Conservation (phyloP, 2,113 vertebrate species). For the Ceyx margarethae region DNA sequence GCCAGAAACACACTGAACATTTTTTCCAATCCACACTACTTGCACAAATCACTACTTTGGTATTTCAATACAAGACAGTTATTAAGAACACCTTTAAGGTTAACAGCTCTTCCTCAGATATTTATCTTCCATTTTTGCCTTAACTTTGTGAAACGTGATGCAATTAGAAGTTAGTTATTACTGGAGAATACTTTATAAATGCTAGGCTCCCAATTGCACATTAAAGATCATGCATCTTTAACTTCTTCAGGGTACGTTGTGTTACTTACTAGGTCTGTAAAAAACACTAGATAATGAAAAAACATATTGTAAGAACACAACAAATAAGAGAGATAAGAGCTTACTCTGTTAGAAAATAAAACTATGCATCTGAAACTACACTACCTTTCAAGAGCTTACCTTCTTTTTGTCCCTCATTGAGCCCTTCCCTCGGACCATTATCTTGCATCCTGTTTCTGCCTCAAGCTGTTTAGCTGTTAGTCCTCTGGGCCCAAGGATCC, state of each 20-base stretch:
- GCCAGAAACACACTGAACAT: neutral
- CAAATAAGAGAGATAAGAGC: neutral
- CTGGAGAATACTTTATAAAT: neutral
- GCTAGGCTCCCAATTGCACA: neutral
- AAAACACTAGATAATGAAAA: neutral
- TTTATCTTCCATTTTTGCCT: neutral
- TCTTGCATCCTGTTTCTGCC: constrained; percentile 99
- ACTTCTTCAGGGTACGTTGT: neutral
- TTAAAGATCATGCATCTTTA: neutral
- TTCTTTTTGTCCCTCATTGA: constrained; percentile 99
- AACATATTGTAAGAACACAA: neutral
- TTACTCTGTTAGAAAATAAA: neutral
- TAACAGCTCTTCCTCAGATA: neutral
- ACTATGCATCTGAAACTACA: neutral
- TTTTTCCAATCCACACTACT: neutral
- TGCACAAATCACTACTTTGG: neutral
- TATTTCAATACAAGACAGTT: neutral
- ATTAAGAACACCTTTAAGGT: neutral
- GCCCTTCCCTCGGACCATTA: constrained; percentile 99
- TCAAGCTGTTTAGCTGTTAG: constrained; percentile 98
- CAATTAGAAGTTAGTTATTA: neutral
- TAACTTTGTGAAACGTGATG: neutral
- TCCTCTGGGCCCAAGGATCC: constrained; percentile 97
- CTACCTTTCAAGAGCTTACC: constrained; percentile 73
- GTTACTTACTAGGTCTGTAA: neutral